phyloP scores from a whole-genome alignment of 1,140 invertebrate species.

The Polyergus mexicanus region DNA sequence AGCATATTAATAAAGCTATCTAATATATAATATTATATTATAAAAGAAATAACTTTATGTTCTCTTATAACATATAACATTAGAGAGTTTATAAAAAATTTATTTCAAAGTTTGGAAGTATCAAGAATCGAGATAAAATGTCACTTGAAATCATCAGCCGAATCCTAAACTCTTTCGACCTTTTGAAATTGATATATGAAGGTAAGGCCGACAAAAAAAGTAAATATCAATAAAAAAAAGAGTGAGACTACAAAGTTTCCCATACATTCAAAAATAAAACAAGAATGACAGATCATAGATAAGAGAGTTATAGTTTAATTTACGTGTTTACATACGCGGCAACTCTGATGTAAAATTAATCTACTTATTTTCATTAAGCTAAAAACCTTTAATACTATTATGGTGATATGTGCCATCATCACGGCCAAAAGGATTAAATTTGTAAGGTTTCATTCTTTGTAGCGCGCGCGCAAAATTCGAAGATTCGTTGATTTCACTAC shows the following conservation, averaged over 20 bases:
- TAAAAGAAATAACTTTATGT: too few species aligned
- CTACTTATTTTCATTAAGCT: constrained; percentile 63
- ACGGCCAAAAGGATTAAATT: constrained; percentile 48
- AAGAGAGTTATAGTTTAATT: constrained; percentile 45
- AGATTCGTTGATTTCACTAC: constrained; percentile 9
- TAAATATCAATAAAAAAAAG: constrained; percentile 1
- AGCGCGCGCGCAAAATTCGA: background rate
- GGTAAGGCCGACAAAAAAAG: too few species aligned
- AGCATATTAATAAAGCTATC: too few species aligned
- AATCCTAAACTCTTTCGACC: constrained; percentile 2
- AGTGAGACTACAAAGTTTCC: background rate
- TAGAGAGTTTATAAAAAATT: background rate
- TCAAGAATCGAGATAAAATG: constrained; percentile 20
- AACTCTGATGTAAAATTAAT: constrained; percentile 48
- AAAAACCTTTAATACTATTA: constrained; percentile 61
- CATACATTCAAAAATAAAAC: constrained; percentile 2
- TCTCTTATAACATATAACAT: background rate
- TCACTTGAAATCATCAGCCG: background rate
- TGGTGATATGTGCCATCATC: constrained; percentile 21
- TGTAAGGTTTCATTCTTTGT: constrained; percentile 41
- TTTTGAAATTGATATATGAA: background rate
- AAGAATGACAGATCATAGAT: constrained; percentile 30
- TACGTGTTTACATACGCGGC: constrained; percentile 14
- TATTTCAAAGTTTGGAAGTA: background rate
- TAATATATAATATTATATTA: too few species aligned